Conservation (phyloP, 2,797 vertebrate genomes). For the Alectoris magna region DNA sequence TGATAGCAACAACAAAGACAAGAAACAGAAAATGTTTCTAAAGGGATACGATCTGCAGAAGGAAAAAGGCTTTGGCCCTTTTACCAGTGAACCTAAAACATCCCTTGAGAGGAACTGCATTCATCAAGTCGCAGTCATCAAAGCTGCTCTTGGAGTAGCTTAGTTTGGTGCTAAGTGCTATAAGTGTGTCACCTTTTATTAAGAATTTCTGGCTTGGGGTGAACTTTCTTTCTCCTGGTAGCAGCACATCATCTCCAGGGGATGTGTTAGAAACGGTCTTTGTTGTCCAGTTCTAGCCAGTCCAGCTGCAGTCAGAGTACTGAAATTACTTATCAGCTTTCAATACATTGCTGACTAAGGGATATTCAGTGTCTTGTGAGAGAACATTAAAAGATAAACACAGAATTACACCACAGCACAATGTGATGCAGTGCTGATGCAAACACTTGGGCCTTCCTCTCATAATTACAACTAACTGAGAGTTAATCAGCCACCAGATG, state of each 20-base stretch:
- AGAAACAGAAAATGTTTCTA: background rate
- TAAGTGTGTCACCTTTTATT: background rate
- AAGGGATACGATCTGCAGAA: background rate
- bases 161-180: background rate
- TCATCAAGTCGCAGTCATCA: background rate
- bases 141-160: background rate
- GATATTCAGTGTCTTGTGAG: fast-evolving
- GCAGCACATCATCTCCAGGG: background rate
- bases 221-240: background rate
- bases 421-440: background rate
- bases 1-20: background rate
- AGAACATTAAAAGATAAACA: background rate
- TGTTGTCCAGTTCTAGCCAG: background rate
- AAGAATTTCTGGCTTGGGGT: background rate
- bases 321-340: background rate
- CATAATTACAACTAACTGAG: constrained; percentile 32
- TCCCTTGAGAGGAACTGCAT: background rate
- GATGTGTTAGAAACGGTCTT: background rate
- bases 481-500: constrained; percentile 44
- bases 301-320: background rate
- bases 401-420: background rate
- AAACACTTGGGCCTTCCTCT: constrained; percentile 20
- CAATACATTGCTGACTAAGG: fast-evolving
- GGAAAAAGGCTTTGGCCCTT: background rate
- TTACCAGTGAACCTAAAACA: background rate